Conservation (phyloP, 2,113 vertebrate genomes). For the Saimiri boliviensis region DNA sequence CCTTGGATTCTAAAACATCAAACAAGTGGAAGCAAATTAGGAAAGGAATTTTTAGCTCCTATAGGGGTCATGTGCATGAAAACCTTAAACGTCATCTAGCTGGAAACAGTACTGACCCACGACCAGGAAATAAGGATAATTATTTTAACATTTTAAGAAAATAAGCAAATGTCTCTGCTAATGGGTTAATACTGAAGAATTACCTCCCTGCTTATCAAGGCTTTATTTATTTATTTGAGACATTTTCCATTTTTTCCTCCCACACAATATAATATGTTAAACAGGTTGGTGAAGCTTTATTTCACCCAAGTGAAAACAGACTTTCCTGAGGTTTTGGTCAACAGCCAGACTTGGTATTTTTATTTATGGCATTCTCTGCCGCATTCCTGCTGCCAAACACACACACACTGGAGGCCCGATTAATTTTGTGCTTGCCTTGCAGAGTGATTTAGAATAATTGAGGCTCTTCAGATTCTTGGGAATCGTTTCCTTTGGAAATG, state of each 20-base stretch:
- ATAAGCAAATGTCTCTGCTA: not conserved
- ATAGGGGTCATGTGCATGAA: not conserved
- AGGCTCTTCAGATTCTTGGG: conserved; percentile 67
- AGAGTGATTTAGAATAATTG: conserved; percentile 68
- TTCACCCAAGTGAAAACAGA: conserved; percentile 22
- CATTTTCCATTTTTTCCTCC: not conserved
- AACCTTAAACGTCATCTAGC: not conserved
- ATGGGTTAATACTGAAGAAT: not conserved
- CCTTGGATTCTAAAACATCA: not conserved
- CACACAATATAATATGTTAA: not conserved
- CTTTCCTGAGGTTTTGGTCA: not conserved
- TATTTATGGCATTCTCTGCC: not conserved
- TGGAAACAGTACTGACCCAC: not conserved
- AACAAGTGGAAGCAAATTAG: not conserved
- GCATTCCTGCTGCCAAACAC: not conserved
- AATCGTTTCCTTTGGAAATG: conserved; percentile 70
- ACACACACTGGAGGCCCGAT: not conserved
- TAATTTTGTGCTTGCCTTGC: conserved; percentile 61
- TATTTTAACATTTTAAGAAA: not conserved
- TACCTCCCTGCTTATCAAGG: not conserved
- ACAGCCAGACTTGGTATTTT: not conserved
- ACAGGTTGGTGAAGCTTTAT: not conserved
- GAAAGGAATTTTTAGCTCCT: not conserved
- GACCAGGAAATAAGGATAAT: not conserved
- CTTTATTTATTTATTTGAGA: not conserved